Conservation (phyloP, 2,797 vertebrate genomes). For the Smutsia gigantea region DNA sequence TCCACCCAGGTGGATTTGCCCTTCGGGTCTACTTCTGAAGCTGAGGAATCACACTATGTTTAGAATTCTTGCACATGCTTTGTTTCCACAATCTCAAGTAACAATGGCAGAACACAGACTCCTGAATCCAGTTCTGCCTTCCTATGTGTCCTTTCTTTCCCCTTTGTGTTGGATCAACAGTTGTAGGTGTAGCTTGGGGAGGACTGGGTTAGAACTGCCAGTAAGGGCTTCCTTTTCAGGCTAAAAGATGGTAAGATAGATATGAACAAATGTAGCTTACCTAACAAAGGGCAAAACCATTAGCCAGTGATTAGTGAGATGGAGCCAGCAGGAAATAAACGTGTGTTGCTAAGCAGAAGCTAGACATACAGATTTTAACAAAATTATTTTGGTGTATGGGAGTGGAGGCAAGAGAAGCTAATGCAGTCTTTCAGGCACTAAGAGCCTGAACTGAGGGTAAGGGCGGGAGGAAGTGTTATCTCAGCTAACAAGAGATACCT, state of each 20-base stretch:
- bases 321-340: background rate
- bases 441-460: background rate
- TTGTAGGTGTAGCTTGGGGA: background rate
- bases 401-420: background rate
- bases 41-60: background rate
- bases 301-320: background rate
- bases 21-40: background rate
- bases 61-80: conserved; percentile 2
- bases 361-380: background rate
- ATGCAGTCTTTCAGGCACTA: background rate
- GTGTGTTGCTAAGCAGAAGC: background rate
- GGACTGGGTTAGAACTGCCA: background rate
- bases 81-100: background rate
- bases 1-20: background rate
- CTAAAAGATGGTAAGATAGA: background rate
- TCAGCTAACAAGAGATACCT: background rate
- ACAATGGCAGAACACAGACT: background rate
- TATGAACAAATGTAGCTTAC: background rate
- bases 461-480: background rate
- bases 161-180: background rate
- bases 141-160: background rate
- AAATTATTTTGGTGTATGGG: background rate
- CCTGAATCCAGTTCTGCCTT: background rate
- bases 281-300: background rate
- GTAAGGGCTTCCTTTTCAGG: background rate